Conservation (phyloP, 2,113 vertebrate species). For the Nematolebias whitei region DNA sequence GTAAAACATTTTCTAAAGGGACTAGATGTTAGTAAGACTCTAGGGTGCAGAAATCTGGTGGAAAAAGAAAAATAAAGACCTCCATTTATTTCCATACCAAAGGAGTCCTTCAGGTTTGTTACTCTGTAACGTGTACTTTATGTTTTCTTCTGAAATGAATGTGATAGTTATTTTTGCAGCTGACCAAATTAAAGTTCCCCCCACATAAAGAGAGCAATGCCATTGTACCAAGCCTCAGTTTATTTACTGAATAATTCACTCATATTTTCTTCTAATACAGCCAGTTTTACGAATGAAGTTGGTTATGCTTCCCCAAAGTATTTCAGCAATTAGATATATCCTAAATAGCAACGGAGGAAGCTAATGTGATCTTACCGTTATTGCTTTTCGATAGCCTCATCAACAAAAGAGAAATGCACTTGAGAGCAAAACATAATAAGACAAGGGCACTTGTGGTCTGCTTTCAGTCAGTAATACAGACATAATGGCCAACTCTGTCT, state of each 20-base stretch:
- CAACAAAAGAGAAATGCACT: constrained; percentile 68
- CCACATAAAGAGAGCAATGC: constrained; percentile 1
- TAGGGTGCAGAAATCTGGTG: background rate
- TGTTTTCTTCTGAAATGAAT: background rate
- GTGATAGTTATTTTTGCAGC: background rate
- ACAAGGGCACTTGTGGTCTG: constrained; percentile 55
- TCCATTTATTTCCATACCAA: background rate
- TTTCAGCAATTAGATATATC: constrained; percentile 57
- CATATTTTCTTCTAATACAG: constrained; percentile 33
- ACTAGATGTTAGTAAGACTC: constrained; percentile 17
- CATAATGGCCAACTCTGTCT: constrained; percentile 59
- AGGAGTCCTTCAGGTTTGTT: background rate
- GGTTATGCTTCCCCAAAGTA: constrained; percentile 50
- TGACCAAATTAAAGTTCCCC: background rate
- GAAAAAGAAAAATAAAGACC: constrained; percentile 2
- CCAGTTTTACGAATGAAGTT: constrained; percentile 59
- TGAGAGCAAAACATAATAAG: constrained; percentile 62
- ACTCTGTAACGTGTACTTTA: background rate
- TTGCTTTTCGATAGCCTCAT: constrained; percentile 70
- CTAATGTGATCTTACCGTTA: constrained; percentile 68
- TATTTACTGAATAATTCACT: constrained; percentile 46
- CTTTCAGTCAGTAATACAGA: constrained; percentile 68
- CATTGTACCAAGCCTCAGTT: constrained; percentile 15
- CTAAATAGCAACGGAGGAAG: constrained; percentile 58
- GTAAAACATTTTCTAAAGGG: no score